Evolutionary conservation across 2,888 invertebrate genomes (phyloP).

Genomic region (Pterobdella sp.): DNA sequence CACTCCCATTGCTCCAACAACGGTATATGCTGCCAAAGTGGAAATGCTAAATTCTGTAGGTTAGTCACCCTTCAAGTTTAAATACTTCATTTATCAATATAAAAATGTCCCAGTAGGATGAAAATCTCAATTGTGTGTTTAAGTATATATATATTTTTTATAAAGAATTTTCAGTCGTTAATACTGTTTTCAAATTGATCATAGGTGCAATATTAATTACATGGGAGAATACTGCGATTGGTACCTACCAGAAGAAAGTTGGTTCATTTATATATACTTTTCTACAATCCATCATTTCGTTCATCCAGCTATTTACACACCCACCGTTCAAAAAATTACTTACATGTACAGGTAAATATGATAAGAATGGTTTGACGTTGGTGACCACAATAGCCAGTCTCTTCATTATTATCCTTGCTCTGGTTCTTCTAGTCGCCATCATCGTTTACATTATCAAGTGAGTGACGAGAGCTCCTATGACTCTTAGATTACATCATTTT

Average conservation of each 20-base stretch:
- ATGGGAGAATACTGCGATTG: neutral
- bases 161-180: neutral
- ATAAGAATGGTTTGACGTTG: constrained; percentile 9
- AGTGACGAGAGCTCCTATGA: no score
- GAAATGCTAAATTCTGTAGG: neutral
- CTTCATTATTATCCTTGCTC: constrained; percentile 7
- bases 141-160: no score
- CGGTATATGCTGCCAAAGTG: neutral
- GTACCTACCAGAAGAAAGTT: neutral
- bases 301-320: neutral
- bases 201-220: neutral
- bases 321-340: neutral
- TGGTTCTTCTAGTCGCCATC: constrained; percentile 11
- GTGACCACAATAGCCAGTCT: constrained; percentile 11
- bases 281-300: neutral
- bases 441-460: constrained; percentile 14
- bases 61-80: neutral
- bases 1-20: neutral
- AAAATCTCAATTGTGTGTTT: no score
- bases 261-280: neutral
- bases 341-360: constrained; percentile 1
- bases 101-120: no score
- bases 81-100: no score
- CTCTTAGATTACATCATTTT: no score
- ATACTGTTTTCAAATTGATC: no score